Evolutionary conservation across 2,113 vertebrate species (phyloP), one percentile per base, ranked within the genome.

Genomic region (Eupsittula cactorum): DNA sequence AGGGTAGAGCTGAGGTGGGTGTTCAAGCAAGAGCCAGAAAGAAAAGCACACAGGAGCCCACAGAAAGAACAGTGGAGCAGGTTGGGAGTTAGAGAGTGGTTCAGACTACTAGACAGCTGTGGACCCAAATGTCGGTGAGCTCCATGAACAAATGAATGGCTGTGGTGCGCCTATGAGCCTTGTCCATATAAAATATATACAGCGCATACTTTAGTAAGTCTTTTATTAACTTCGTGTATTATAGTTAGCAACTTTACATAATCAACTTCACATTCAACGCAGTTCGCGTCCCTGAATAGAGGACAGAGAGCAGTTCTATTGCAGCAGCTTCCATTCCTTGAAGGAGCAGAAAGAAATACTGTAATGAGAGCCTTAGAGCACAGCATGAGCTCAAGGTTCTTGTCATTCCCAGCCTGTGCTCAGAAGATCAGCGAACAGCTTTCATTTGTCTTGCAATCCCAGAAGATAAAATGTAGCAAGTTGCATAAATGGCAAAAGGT

Each of bases 391-490:
- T 93, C 92, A 82, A 95, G 70, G 83, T 7, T 53, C 31, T 41
- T 83, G 70, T 94, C 95, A 96, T 95, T 95, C 81, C 81, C 84
- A 94, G 70, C 20, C 44, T 76, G 81, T 82, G 81, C 95, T 93
- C 74, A 53, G 69, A 90, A 75, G 47, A 75, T 76, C 90, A 84
- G 50, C 63, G 70, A 88, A 77, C 1, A 1, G 46, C 52, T 82
- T 94, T 75, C 49, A 29, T 52, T 92, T 82, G 24, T 73, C 76
- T 94, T 92, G 59, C 27, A 87, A 63, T 92, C 77, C 68, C 67
- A 47, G 88, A 60, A 73, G 70, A 82, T 90, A 92, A 88, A 29
- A 65, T 44, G n/a, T 50, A 74, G 39, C 35, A 80, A 76, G 60
- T 73, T 78, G 63, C 41, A 86, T 63, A 93, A 94, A 85, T 33